These are phyloP conservation scores for Rhegmatorhina hoffmannsi DNA, from an alignment of 2,113 vertebrate species.

Conservation along the genomic window DNA sequence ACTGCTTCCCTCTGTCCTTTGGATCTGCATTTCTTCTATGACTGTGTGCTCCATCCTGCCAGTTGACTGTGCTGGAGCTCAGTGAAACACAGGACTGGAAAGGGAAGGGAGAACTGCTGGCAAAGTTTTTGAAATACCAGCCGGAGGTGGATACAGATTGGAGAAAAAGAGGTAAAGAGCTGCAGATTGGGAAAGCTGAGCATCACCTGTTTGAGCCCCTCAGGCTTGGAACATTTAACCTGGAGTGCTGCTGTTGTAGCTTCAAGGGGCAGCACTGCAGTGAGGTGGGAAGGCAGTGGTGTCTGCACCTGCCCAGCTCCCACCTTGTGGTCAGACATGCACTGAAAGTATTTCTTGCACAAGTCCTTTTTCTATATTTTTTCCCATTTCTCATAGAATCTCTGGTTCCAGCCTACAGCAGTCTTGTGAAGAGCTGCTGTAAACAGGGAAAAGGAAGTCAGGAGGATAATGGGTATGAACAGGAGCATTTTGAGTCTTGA, in stretches of 20 bases:
- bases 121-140: not conserved
- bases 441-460: not conserved
- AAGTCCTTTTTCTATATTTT: not conserved
- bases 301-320: not conserved
- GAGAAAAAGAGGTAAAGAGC: not conserved
- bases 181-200: not conserved
- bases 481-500: not conserved
- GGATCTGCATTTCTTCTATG: not conserved
- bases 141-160: not conserved
- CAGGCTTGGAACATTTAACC: not conserved
- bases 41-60: not conserved
- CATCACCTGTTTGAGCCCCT: not conserved
- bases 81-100: not conserved
- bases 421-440: not conserved
- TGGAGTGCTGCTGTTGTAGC: not conserved
- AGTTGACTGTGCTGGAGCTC: not conserved
- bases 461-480: not conserved
- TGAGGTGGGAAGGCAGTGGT: not conserved
- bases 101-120: not conserved
- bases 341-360: not conserved
- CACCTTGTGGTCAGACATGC: accelerated
- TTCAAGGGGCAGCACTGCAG: not conserved
- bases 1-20: not conserved
- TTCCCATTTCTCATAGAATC: not conserved
- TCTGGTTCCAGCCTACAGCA: not conserved